A percentile compares a stretch with the other conserved stretches of the same genome.
Evolutionary conservation across 2,113 vertebrate genomes (phyloP).

Genomic region (Hippocampus abdominalis): DNA sequence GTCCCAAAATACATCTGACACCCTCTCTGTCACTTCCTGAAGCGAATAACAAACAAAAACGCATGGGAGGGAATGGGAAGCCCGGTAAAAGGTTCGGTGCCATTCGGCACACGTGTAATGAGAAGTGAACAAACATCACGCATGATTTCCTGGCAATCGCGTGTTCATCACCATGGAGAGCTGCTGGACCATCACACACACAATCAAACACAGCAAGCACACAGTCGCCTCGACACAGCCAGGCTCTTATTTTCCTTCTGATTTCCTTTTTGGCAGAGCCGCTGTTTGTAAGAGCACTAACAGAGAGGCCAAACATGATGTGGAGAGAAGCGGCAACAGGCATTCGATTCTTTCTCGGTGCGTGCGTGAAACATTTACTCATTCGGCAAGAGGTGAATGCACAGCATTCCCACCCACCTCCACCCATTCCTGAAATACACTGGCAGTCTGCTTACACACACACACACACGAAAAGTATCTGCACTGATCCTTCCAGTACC

Average conservation of each 20-base stretch:
- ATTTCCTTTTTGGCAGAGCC: constrained; percentile 51
- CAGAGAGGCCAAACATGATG: constrained; percentile 12
- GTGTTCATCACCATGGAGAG: constrained; percentile 53
- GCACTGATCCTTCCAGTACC: too few species aligned
- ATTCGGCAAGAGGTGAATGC: constrained; percentile 38
- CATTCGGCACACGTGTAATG: constrained; percentile 39
- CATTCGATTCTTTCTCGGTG: constrained; percentile 23
- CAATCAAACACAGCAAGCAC: constrained; percentile 47
- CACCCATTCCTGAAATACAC: constrained; percentile 63
- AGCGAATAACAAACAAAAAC: constrained; percentile 41
- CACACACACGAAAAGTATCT: too few species aligned
- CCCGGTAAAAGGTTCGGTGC: constrained; percentile 23
- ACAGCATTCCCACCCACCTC: constrained; percentile 52
- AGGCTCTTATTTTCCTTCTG: constrained; percentile 33
- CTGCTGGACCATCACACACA: constrained; percentile 72
- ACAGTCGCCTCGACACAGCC: constrained; percentile 27
- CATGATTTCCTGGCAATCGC: constrained; percentile 54
- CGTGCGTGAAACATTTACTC: constrained; percentile 10
- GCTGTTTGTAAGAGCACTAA: constrained; percentile 22
- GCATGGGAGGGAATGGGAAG: constrained; percentile 24
- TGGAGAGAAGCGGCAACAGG: constrained; percentile 30
- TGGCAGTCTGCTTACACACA: constrained; percentile 21
- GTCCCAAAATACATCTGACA: constrained; percentile 56
- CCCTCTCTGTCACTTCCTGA: constrained; percentile 24
- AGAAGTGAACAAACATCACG: constrained; percentile 24